phyloP scores from a whole-genome alignment of 2,797 vertebrate species.

The Lepilemur ruficaudatus region DNA sequence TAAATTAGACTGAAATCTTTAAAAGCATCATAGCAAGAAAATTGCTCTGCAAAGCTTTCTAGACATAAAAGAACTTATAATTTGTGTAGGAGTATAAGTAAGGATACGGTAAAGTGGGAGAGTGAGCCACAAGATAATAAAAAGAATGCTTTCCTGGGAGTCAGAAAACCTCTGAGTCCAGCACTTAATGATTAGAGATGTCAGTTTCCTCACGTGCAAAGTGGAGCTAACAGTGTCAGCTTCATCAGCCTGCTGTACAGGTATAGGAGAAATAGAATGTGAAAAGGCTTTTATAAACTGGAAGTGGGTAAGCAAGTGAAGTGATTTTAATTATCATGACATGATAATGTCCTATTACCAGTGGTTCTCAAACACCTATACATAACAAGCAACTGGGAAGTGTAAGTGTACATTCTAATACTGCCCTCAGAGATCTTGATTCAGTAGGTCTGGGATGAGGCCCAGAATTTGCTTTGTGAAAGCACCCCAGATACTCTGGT shows the following conservation, averaged over 20 bases:
- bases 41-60: conserved; percentile 54
- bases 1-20: conserved; percentile 69
- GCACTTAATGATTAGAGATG: neutral
- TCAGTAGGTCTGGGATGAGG: neutral
- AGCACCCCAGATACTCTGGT: neutral
- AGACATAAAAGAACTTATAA: conserved; percentile 59
- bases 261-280: neutral
- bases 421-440: neutral
- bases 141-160: conserved; percentile 29
- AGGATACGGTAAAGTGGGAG: neutral
- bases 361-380: neutral
- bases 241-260: neutral
- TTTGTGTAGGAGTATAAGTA: conserved; percentile 38
- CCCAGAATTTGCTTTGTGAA: neutral
- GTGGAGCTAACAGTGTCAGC: neutral
- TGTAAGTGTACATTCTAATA: neutral
- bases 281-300: neutral
- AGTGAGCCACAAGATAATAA: conserved; percentile 3
- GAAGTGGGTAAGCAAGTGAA: neutral
- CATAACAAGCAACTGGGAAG: neutral
- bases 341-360: neutral
- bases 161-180: neutral
- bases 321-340: neutral
- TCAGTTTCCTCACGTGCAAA: neutral
- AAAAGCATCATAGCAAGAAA: conserved; percentile 64